Evolutionary conservation across 2,888 invertebrate genomes (phyloP).

Genomic region (Lottia gigantea): DNA sequence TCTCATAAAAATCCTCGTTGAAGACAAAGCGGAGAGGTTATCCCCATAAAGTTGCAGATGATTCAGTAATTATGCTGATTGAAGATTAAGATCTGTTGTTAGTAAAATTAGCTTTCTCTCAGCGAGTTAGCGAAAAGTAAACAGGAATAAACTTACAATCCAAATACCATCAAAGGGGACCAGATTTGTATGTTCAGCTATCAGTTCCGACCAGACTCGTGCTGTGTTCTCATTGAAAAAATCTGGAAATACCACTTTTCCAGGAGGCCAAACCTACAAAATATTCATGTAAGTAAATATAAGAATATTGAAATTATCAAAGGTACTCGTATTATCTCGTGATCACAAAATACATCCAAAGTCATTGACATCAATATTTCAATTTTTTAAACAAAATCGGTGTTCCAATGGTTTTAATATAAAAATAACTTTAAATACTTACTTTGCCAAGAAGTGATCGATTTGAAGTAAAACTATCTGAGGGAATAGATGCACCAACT

Average conservation of each 20-base stretch:
- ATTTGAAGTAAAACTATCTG: conserved; percentile 39
- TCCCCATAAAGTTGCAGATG: too few species aligned
- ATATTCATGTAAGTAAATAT: not conserved
- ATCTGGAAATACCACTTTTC: conserved; percentile 60
- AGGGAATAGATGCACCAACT: conserved; percentile 32
- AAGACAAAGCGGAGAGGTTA: too few species aligned
- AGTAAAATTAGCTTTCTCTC: too few species aligned
- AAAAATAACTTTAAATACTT: conserved; percentile 24
- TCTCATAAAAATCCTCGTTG: too few species aligned
- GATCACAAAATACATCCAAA: not conserved
- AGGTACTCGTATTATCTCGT: too few species aligned
- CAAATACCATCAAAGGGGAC: conserved; percentile 62
- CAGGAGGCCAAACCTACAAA: conserved; percentile 59
- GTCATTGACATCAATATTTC: not conserved
- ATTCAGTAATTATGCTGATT: too few species aligned
- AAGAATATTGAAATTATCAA: too few species aligned
- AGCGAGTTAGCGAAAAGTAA: too few species aligned
- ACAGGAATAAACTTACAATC: conserved; percentile 52
- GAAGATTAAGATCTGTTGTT: too few species aligned
- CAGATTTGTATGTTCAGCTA: conserved; percentile 42
- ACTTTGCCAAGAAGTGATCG: conserved; percentile 58
- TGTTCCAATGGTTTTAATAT: too few species aligned
- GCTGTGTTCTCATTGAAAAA: conserved; percentile 53
- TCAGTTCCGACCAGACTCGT: conserved; percentile 51
- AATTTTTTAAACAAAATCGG: not conserved